A percentile compares a stretch with the other conserved stretches of the same genome.
Evolutionary conservation across 2,888 invertebrate genomes (phyloP).

Genomic region (Rhingia rostrata): DNA sequence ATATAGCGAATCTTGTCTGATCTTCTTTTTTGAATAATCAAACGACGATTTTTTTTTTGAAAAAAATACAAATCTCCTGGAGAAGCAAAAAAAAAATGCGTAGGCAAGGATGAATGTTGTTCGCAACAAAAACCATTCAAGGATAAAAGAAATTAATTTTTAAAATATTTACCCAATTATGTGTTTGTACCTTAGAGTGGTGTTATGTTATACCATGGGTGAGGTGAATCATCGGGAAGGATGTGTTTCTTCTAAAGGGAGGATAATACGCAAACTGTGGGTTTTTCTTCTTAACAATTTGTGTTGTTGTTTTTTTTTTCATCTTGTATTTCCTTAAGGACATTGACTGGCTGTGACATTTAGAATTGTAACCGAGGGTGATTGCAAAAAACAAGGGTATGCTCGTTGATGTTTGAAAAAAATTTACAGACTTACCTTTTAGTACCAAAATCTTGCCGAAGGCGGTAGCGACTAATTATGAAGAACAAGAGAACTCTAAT

Average conservation of each 20-base stretch:
- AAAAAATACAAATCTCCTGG: slow-evolving; percentile 37
- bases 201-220: slow-evolving; percentile 48
- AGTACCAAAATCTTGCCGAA: too few species aligned
- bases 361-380: slow-evolving; percentile 30
- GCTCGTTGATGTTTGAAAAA: neutral
- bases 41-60: slow-evolving; percentile 46
- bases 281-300: slow-evolving; percentile 36
- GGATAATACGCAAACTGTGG: slow-evolving; percentile 25
- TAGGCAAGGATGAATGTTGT: slow-evolving; percentile 23
- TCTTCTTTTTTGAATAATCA: slow-evolving; percentile 67
- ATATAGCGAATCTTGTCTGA: slow-evolving; percentile 70
- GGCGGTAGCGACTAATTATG: too few species aligned
- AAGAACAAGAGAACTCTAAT: too few species aligned
- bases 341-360: slow-evolving; percentile 61
- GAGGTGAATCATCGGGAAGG: neutral
- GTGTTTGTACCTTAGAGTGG: slow-evolving; percentile 61
- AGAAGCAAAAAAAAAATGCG: slow-evolving; percentile 7
- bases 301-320: slow-evolving; percentile 35
- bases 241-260: slow-evolving; percentile 39
- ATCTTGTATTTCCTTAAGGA: slow-evolving; percentile 54
- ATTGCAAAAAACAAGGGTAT: neutral
- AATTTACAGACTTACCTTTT: neutral
- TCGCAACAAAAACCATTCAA: slow-evolving; percentile 59
- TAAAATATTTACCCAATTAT: slow-evolving; percentile 74
- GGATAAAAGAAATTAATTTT: slow-evolving; percentile 73